phyloP scores from a whole-genome alignment of 2,113 vertebrate genomes.

The Tragelaphus imberbis region DNA sequence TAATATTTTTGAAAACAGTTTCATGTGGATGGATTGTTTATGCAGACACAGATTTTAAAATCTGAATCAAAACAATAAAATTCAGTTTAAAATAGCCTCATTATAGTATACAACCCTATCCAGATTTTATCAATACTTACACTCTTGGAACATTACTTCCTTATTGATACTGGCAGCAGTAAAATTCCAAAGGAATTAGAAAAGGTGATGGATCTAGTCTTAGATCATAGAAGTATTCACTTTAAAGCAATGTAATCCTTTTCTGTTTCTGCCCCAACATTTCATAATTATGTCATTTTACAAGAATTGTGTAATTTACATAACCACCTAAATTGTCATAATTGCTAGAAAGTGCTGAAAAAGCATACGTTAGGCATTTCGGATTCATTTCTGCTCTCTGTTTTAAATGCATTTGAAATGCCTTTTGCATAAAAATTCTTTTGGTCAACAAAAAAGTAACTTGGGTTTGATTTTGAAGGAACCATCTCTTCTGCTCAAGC shows the following conservation, averaged over 20 bases:
- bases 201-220: slow-evolving; percentile 47
- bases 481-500: not conserved
- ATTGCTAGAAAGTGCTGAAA: slow-evolving; percentile 76
- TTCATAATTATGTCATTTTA: slow-evolving; percentile 73
- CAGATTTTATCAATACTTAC: not conserved
- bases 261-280: slow-evolving; percentile 69
- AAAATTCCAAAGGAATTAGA: slow-evolving; percentile 42
- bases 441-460: slow-evolving; percentile 71
- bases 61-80: slow-evolving; percentile 17
- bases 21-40: slow-evolving; percentile 7
- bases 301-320: slow-evolving; percentile 72
- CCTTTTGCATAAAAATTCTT: slow-evolving; percentile 67
- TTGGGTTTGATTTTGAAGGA: slow-evolving; percentile 53
- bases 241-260: slow-evolving; percentile 56
- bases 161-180: not conserved
- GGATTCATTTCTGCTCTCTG: slow-evolving; percentile 69
- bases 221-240: slow-evolving; percentile 45
- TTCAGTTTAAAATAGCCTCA: not conserved
- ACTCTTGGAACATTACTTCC: not conserved
- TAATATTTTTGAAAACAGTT: slow-evolving; percentile 4
- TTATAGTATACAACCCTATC: not conserved
- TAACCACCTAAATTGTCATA: slow-evolving; percentile 72
- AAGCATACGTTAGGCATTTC: slow-evolving; percentile 71
- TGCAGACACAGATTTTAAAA: slow-evolving; percentile 14
- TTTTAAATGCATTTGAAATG: slow-evolving; percentile 65